A percentile compares a stretch with the other conserved stretches of the same genome.
These are phyloP conservation scores for Chunga burmeisteri DNA, from an alignment of 2,113 vertebrate genomes.

Conservation along the genomic window DNA sequence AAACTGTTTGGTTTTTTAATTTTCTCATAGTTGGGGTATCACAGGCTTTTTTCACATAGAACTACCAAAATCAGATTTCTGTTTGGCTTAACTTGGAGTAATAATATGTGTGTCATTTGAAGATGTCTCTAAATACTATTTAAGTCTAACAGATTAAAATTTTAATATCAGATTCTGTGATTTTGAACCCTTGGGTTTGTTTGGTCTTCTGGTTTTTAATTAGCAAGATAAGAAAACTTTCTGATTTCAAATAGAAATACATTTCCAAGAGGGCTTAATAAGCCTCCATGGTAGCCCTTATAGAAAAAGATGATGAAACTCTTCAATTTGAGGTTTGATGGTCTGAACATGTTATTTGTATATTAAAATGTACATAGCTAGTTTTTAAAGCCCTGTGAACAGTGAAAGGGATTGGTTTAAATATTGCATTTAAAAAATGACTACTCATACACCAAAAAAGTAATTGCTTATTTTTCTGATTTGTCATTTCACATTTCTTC, in stretches of 20 bases:
- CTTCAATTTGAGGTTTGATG: background rate
- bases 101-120: background rate
- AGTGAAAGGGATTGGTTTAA: background rate
- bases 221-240: background rate
- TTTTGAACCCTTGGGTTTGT: background rate
- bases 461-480: background rate
- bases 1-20: background rate
- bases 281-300: background rate
- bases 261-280: background rate
- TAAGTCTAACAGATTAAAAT: background rate
- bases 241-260: background rate
- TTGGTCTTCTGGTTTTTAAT: background rate
- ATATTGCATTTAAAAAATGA: background rate
- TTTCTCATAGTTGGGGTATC: background rate
- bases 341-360: background rate
- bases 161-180: background rate
- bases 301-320: background rate
- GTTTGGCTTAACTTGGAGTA: background rate
- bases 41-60: background rate
- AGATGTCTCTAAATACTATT: background rate
- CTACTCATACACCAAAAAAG: background rate
- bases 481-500: background rate
- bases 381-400: background rate
- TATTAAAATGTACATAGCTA: background rate
- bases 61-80: background rate